Evolutionary conservation across 2,888 invertebrate species (phyloP).

Genomic region (Habroteleia sp.): DNA sequence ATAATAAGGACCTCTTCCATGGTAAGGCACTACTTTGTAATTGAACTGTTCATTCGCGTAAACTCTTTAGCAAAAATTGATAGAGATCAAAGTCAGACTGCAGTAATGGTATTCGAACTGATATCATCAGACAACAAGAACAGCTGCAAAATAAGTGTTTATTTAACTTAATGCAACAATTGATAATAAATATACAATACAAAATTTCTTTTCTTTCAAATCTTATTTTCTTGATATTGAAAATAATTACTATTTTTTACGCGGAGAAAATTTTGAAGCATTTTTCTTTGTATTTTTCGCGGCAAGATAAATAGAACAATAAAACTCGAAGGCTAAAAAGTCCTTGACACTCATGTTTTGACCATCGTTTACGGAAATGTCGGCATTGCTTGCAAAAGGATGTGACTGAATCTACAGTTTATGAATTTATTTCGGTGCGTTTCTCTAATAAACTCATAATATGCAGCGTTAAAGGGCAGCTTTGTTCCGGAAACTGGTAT

Average conservation of each 20-base stretch:
- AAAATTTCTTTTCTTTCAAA: no score
- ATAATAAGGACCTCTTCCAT: constrained; percentile 37
- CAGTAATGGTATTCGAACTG: constrained; percentile 23
- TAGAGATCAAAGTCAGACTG: constrained; percentile 30
- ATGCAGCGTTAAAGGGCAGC: constrained; percentile 72
- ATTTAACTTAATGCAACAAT: no score
- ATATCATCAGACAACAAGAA: constrained; percentile 31
- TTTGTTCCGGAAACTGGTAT: constrained; percentile 77
- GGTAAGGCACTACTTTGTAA: constrained; percentile 38
- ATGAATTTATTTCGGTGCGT: constrained; percentile 77
- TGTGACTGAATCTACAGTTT: no score
- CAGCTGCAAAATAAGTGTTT: constrained; percentile 60
- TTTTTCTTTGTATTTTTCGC: no score
- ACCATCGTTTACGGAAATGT: constrained; percentile 43
- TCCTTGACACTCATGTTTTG: constrained; percentile 35
- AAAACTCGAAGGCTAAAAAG: constrained; percentile 27
- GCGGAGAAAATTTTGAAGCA: no score
- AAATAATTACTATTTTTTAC: no score
- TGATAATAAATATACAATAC: no score
- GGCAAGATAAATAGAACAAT: no score
- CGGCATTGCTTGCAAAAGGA: constrained; percentile 70
- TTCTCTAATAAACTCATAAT: constrained; percentile 73
- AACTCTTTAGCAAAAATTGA: constrained; percentile 24
- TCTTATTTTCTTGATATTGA: no score
- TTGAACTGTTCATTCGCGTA: constrained; percentile 43